Percentiles rank a stretch among this genome's conserved stretches.
These are phyloP conservation scores for Liparis tanakae DNA, from an alignment of 2,797 vertebrate genomes.

Conservation along the genomic window DNA sequence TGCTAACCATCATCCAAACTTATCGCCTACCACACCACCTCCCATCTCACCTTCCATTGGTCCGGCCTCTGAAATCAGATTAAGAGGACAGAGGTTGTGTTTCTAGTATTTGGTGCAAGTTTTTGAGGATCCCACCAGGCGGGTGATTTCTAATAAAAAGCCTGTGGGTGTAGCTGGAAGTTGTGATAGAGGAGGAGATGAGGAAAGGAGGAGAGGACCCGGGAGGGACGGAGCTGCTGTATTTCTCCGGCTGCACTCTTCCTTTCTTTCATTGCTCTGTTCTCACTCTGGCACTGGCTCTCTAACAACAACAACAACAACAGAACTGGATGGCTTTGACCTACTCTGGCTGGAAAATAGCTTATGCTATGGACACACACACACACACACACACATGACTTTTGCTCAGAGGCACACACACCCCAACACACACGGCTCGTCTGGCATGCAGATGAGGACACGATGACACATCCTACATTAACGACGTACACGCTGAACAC, in stretches of 20 bases:
- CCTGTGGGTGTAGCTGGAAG: neutral
- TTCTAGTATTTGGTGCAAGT: neutral
- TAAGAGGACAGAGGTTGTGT: neutral
- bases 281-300: constrained; percentile 67
- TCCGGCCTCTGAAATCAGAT: neutral
- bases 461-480: neutral
- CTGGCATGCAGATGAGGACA: neutral
- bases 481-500: constrained; percentile 6
- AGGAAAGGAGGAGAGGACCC: constrained; percentile 50
- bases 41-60: constrained; percentile 40
- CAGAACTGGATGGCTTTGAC: constrained; percentile 77
- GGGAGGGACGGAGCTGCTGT: constrained; percentile 65
- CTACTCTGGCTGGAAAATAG: constrained; percentile 68
- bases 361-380: constrained; percentile 33
- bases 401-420: neutral
- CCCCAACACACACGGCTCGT: neutral
- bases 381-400: neutral
- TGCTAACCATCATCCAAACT: constrained; percentile 44
- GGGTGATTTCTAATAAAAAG: neutral
- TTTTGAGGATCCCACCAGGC: neutral
- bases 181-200: constrained; percentile 32
- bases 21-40: constrained; percentile 42
- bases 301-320: constrained; percentile 50
- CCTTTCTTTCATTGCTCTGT: constrained; percentile 52
- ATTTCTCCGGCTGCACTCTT: constrained; percentile 64